Conservation (phyloP, 2,888 invertebrate genomes). For the Euplexia lucipara region DNA sequence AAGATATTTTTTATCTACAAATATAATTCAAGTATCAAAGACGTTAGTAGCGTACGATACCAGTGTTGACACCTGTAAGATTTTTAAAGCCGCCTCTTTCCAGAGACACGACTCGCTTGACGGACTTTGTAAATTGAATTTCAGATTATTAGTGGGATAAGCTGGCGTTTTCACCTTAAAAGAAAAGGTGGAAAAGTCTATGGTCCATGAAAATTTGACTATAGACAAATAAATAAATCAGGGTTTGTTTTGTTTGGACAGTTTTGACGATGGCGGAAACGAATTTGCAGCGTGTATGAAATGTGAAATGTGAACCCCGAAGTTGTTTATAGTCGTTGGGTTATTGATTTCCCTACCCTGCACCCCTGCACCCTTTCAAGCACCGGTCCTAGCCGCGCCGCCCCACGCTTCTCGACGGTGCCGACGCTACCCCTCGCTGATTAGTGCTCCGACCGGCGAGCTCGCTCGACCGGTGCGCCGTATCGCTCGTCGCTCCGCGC, state of each 20-base stretch:
- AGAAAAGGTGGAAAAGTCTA: too few species aligned
- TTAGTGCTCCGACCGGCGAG: not conserved
- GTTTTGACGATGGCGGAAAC: not conserved
- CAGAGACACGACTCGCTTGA: too few species aligned
- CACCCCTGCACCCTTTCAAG: slow-evolving; percentile 33
- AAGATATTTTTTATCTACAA: too few species aligned
- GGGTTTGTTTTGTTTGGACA: too few species aligned
- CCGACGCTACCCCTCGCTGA: not conserved
- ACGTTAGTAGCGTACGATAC: too few species aligned
- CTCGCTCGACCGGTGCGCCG: slow-evolving; percentile 1
- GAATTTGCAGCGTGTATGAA: slow-evolving; percentile 4
- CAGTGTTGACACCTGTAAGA: too few species aligned
- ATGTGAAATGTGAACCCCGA: slow-evolving; percentile 19
- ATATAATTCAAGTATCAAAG: too few species aligned
- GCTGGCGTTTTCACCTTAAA: too few species aligned
- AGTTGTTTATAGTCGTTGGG: slow-evolving; percentile 20
- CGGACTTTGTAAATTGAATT: too few species aligned
- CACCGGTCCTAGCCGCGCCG: slow-evolving; percentile 14
- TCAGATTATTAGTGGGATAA: too few species aligned
- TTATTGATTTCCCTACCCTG: slow-evolving; percentile 43
- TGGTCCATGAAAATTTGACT: not conserved
- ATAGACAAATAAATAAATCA: not conserved
- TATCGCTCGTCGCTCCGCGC: not conserved
- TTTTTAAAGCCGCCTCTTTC: too few species aligned
- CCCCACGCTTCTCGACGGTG: slow-evolving; percentile 1